These are phyloP conservation scores for Lochmaea capreae DNA, from an alignment of 2,888 invertebrate genomes.

Conservation along the genomic window DNA sequence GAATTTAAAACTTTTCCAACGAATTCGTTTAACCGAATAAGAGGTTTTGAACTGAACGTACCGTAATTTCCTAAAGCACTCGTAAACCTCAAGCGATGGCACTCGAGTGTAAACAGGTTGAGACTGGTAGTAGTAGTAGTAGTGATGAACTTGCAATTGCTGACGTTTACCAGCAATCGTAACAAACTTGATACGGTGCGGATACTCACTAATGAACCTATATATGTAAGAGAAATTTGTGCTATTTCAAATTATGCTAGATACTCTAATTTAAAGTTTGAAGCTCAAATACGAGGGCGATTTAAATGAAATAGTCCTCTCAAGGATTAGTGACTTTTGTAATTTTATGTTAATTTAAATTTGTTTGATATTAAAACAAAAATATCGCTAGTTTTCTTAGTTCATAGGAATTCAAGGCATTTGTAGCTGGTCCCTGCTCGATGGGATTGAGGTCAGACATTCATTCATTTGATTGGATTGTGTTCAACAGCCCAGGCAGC, in stretches of 20 bases:
- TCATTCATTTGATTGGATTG: too few relatives aligned
- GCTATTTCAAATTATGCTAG: slow-evolving; percentile 39
- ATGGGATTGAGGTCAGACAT: too few relatives aligned
- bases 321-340: too few relatives aligned
- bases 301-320: not conserved
- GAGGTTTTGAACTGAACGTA: not conserved
- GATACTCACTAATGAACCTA: slow-evolving; percentile 41
- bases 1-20: not conserved
- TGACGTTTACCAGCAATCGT: slow-evolving; percentile 46
- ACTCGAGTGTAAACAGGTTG: slow-evolving; percentile 1
- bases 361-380: too few relatives aligned
- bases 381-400: too few relatives aligned
- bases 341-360: too few relatives aligned
- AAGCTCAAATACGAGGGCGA: slow-evolving; percentile 26
- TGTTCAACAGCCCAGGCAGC: too few relatives aligned
- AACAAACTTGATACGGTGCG: slow-evolving; percentile 46
- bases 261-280: slow-evolving; percentile 41
- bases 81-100: slow-evolving; percentile 4
- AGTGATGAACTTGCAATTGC: slow-evolving; percentile 42
- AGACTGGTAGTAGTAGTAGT: not conserved
- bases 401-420: too few relatives aligned
- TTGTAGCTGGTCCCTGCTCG: too few relatives aligned
- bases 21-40: not conserved
- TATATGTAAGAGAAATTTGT: slow-evolving; percentile 32
- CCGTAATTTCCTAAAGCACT: not conserved